A percentile compares a stretch with the other conserved stretches of the same genome.
These are phyloP conservation scores for Silurus asotus DNA, from an alignment of 2,113 vertebrate genomes.

Conservation along the genomic window DNA sequence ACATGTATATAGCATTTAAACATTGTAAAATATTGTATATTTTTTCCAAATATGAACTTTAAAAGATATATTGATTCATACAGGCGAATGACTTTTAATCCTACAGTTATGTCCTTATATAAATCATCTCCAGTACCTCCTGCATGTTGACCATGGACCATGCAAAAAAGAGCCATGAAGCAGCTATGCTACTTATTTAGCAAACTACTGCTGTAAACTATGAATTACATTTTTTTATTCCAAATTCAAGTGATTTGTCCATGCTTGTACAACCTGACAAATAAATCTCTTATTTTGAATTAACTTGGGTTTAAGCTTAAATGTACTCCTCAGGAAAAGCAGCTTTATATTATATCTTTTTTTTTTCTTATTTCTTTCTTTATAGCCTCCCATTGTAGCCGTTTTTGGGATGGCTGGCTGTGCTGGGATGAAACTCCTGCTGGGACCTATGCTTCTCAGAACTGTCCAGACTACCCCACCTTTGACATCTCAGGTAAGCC, in stretches of 20 bases:
- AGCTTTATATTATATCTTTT: not conserved
- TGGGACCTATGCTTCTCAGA: constrained; percentile 75
- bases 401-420: constrained; percentile 90
- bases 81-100: not conserved
- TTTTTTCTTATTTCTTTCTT: not conserved
- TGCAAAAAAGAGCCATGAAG: not conserved
- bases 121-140: not conserved
- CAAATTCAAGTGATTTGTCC: not conserved
- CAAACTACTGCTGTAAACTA: no score
- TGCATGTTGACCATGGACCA: not conserved
- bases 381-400: constrained; percentile 81
- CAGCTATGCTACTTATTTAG: not conserved
- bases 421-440: constrained; percentile 91
- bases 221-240: not conserved
- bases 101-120: not conserved
- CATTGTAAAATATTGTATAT: no score
- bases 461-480: constrained; percentile 82
- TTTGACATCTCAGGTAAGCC: constrained; percentile 78
- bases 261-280: not conserved
- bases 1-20: no score
- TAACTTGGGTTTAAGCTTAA: not conserved
- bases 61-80: no score
- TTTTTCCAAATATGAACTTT: no score
- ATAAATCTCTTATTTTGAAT: not conserved
- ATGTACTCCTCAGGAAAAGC: not conserved